Base-by-base conservation (phyloP, 2,113 vertebrate genomes). In the Malurus alboscapulatus region DNA sequence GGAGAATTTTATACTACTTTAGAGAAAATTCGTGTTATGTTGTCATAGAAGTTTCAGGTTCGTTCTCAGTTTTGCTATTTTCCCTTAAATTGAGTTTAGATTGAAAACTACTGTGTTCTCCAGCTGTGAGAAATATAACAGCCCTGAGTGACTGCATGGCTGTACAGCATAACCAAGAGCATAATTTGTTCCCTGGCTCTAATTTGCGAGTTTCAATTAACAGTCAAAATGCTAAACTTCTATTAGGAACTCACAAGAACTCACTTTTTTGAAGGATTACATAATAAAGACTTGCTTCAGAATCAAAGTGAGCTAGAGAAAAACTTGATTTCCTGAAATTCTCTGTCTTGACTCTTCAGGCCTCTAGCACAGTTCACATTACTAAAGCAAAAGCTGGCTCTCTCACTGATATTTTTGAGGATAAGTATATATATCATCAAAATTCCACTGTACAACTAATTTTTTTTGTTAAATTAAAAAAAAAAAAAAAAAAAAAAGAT, bases 61-160 rank as follows among this genome's bases (percentile, higher is more conserved):
- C 14, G 0, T 81, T 77, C 76, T 84, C 45, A 68, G 55, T 74
- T 90, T 81, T 77, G 7, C 12, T 72, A 44, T 93, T 88, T 84
- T 55, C 62, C 38, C n/a, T 88, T 85, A 90, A 89, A 91, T 81
- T 84, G 53, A 59, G 55, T 88, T 91, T 55, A 87, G 40, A 88
- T 63, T 75, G 89, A 89, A 93, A 92, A 81, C 17, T 36, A 58
- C 29, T 55, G 25, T 51, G 26, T 50, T 78, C 24, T 81, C 34
- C 40, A 74, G 25, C 45, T 58, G 27, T 44, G 14, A 93, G 55
- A 95, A 94, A 69, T 63, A 6, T 7, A 77, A 80, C 34, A 53
- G 55, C 30, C 34, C 47, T 57, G 27, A 50, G 24, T 40, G 44
- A 50, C 38, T 88, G 22, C 17, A 53, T 78, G n/a, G 22, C n/a